These are phyloP conservation scores for Hylia prasina DNA, from an alignment of 2,113 vertebrate species.

Conservation along the genomic window DNA sequence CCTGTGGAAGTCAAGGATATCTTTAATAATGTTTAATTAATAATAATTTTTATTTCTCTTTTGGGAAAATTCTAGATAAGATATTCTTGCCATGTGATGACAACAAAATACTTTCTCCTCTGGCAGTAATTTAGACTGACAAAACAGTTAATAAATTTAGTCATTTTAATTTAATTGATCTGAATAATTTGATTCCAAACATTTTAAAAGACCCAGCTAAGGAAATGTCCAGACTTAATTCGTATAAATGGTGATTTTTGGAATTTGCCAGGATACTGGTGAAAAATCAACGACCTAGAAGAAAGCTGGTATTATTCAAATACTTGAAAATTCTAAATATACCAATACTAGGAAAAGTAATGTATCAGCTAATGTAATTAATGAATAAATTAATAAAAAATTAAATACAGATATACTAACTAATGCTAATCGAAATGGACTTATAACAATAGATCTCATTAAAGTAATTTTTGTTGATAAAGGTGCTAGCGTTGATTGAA, in stretches of 20 bases:
- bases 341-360: background rate
- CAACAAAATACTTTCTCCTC: background rate
- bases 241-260: background rate
- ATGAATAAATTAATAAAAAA: background rate
- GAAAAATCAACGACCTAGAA: background rate
- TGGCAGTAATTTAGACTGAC: background rate
- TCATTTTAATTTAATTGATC: slow-evolving; percentile 16
- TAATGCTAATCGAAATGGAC: background rate
- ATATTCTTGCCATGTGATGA: background rate
- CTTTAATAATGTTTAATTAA: background rate
- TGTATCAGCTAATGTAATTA: background rate
- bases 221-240: background rate
- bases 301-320: background rate
- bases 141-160: background rate
- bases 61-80: background rate
- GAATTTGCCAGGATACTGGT: background rate
- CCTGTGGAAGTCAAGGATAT: background rate
- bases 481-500: background rate
- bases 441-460: slow-evolving; percentile 4
- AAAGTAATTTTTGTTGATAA: slow-evolving; percentile 15
- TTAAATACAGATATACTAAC: slow-evolving; percentile 2
- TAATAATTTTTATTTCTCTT: background rate
- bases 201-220: background rate
- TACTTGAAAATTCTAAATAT: background rate
- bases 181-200: background rate